Evolutionary conservation across 2,797 vertebrate genomes (phyloP).

Genomic region (Mionectes olivaceus): DNA sequence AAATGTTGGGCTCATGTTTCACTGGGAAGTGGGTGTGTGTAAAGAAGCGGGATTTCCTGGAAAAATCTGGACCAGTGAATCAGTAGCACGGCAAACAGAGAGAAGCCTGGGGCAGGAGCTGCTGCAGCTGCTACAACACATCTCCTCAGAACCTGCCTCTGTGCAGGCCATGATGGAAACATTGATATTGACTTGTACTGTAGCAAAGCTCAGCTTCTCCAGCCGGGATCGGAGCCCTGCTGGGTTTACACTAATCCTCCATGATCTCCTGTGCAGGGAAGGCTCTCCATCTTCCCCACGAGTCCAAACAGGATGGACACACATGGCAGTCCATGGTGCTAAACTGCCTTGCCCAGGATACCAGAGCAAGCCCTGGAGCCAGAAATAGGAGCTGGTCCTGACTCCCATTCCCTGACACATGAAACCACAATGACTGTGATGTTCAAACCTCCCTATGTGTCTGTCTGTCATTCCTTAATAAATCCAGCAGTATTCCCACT

Average conservation of each 20-base stretch:
- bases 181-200: not conserved
- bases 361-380: not conserved
- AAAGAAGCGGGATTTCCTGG: not conserved
- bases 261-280: not conserved
- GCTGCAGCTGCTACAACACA: not conserved
- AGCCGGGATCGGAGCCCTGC: not conserved
- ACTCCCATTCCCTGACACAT: not conserved
- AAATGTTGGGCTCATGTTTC: conserved; percentile 19
- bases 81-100: not conserved
- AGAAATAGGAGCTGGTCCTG: not conserved
- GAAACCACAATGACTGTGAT: conserved; percentile 19
- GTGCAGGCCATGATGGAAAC: not conserved
- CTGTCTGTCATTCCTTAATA: not conserved
- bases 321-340: not conserved
- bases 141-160: not conserved
- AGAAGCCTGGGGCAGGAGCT: not conserved
- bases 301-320: not conserved
- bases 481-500: not conserved
- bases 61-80: not conserved
- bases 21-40: not conserved
- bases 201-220: not conserved
- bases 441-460: not conserved
- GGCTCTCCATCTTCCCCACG: not conserved
- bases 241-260: not conserved
- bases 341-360: not conserved